Evolutionary conservation across 2,888 invertebrate species (phyloP).

Genomic region (Erannis defoliaria): DNA sequence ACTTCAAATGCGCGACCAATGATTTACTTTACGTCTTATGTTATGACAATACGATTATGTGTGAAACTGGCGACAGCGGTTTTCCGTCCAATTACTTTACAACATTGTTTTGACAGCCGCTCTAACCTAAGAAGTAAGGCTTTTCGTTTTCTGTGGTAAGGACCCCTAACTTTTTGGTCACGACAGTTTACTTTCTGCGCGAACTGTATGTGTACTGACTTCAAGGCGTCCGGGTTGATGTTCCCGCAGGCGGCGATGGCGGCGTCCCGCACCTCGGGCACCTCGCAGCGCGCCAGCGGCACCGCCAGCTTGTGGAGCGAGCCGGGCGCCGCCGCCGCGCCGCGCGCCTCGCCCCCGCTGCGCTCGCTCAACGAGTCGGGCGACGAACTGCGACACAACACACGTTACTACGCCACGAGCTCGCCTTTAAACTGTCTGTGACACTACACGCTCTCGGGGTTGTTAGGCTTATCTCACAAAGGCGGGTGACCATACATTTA

Average conservation of each 20-base stretch:
- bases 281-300: constrained; percentile 96
- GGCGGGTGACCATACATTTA: neutral
- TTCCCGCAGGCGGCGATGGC: constrained; percentile 97
- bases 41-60: too few species aligned
- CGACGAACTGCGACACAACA: constrained; percentile 89
- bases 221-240: constrained; percentile 97
- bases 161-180: too few species aligned
- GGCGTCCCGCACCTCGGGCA: constrained; percentile 96
- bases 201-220: constrained; percentile 87
- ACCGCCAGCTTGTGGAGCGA: constrained; percentile 97
- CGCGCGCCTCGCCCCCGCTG: constrained; percentile 91
- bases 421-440: neutral
- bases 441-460: neutral
- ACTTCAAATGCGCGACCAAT: too few species aligned
- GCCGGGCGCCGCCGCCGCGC: constrained; percentile 91
- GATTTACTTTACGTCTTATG: too few species aligned
- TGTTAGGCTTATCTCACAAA: neutral
- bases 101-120: too few species aligned
- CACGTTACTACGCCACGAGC: neutral
- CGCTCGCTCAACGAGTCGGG: constrained; percentile 96
- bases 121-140: too few species aligned
- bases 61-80: too few species aligned
- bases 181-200: too few species aligned
- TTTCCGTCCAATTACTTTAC: too few species aligned
- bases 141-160: too few species aligned